These are phyloP conservation scores for Jacana jacana DNA, from an alignment of 2,113 vertebrate genomes.

Conservation along the genomic window DNA sequence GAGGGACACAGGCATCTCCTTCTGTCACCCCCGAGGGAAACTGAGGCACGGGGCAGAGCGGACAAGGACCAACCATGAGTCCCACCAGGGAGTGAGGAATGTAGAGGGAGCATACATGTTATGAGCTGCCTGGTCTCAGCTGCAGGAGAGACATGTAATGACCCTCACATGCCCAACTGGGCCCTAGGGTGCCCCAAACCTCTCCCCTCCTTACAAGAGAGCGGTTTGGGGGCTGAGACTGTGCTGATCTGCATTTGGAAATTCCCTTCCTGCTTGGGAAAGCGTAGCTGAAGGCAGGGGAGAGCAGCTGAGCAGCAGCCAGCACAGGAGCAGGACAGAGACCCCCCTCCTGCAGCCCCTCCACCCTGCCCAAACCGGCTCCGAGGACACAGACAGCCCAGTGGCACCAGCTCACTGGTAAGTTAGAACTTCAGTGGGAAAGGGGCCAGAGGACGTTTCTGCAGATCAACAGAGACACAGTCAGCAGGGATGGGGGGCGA, in stretches of 20 bases:
- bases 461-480: neutral
- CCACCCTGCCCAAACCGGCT: neutral
- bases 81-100: rapidly evolving
- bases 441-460: neutral
- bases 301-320: neutral
- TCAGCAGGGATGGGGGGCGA: neutral
- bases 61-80: rapidly evolving
- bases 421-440: neutral
- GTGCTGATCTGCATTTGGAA: neutral
- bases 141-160: rapidly evolving
- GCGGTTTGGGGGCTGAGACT: neutral
- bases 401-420: neutral
- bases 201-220: no score
- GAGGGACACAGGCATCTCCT: neutral
- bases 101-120: rapidly evolving
- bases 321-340: neutral
- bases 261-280: neutral
- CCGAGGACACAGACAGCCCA: neutral
- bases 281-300: neutral
- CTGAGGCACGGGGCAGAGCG: neutral
- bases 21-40: rapidly evolving
- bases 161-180: neutral
- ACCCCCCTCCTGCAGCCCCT: neutral
- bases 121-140: neutral
- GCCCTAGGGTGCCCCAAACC: neutral